Percentiles rank a stretch among this genome's conserved stretches.
These are phyloP conservation scores for Helicoverpa armigera DNA, from an alignment of 1,140 invertebrate species.

Conservation along the genomic window DNA sequence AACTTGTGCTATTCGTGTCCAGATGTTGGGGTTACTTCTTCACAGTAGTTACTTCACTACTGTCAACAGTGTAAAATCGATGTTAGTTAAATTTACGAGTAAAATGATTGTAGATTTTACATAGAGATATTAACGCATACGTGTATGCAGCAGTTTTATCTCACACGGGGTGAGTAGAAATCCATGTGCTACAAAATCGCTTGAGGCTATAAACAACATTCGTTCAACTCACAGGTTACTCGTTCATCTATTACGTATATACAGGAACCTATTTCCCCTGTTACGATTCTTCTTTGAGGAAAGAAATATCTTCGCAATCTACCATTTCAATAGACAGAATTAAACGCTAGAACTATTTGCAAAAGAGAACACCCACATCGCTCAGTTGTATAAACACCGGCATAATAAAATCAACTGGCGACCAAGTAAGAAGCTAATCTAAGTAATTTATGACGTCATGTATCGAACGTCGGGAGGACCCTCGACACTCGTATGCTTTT, in stretches of 20 bases:
- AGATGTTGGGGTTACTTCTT: conserved; percentile 25
- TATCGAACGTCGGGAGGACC: conserved; percentile 22
- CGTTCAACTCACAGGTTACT: conserved; percentile 28
- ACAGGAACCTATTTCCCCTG: not conserved
- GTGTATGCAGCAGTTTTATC: conserved; percentile 9
- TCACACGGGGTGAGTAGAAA: conserved; percentile 20
- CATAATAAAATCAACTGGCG: conserved; percentile 20
- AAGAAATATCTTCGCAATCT: not conserved
- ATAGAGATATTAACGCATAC: not conserved
- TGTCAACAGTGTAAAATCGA: conserved; percentile 15
- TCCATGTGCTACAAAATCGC: conserved; percentile 17
- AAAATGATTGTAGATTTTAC: not conserved
- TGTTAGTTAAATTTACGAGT: not conserved
- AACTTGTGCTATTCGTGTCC: conserved; percentile 43
- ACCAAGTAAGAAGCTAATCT: conserved; percentile 31
- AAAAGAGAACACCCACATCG: conserved; percentile 4
- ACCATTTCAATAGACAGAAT: not conserved
- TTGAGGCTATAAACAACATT: conserved; percentile 34
- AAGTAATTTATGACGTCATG: conserved; percentile 39
- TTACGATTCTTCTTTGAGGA: conserved; percentile 2
- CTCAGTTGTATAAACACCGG: conserved; percentile 22
- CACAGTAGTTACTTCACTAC: conserved; percentile 34
- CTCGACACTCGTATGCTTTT: conserved; percentile 41
- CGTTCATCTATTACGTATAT: not conserved
- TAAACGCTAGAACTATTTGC: not conserved